Base-by-base conservation (phyloP, 1,140 invertebrate species). In the Pseudobourletiella spinata region DNA sequence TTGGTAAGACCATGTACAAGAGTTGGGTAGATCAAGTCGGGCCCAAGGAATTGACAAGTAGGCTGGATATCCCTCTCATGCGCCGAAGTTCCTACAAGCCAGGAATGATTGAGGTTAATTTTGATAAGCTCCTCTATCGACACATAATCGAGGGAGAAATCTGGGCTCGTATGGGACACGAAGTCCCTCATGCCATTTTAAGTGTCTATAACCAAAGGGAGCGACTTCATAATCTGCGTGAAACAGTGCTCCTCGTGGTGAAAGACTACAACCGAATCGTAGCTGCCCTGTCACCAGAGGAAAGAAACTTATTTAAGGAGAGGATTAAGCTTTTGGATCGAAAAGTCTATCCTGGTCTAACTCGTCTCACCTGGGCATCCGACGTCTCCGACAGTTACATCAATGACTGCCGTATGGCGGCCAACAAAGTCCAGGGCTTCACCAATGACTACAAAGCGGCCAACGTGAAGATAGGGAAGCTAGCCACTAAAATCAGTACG, bases 231-330 rank as follows among this genome's bases (percentile, higher is more conserved):
- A 83, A 83, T 61, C 77, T 87, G 0, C 84, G 85, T 59, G 85
- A 90, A 71, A 84, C 83, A 65, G 84, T 91, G 0, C 71, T 89
- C 14, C 78, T 83, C 1, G 82, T 93, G 1, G 84, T 87, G 1
- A 78, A 83, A 24, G 84, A 87, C 42, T 92, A 92, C 73, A 93
- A 94, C 75, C 83, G 83, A 70, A 88, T 91, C 30, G 71, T 92
- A 48, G 67, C 73, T 70, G 78, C 77, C 2, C 69, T 84, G 43
- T 80, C 79, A n/a, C 57, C 70, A 30, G 77, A 81, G 65, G 82
- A 84, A 63, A 70, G 78, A 60, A 71, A 75, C 30, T 70, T 84
- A 18, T 84, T 84, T 70, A 74, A 73, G 60, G 78, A 82, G 66
- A 72, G 81, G 64, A 80, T 84, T 42, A 74, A 72, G 58, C 71